Evolutionary conservation across 2,797 vertebrate species (phyloP).

Genomic region (Antennarius maculatus): DNA sequence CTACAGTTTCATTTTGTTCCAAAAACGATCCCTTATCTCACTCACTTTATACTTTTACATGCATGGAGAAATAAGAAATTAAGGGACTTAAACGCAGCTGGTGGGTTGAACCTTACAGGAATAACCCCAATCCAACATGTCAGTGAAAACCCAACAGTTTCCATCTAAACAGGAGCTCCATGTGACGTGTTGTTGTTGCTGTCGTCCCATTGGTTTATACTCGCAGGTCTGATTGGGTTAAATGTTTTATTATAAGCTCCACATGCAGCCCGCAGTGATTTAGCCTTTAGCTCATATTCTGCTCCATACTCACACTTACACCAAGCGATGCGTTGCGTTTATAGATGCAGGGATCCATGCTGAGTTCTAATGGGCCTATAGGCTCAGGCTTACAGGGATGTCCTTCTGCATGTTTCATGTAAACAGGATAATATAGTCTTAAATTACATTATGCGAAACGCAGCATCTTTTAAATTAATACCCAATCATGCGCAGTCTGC

Average conservation of each 20-base stretch:
- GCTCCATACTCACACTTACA: conserved; percentile 33
- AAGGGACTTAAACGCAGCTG: neutral
- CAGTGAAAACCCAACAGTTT: neutral
- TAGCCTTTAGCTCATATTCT: conserved; percentile 46
- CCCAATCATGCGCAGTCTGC: conserved; percentile 1
- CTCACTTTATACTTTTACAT: neutral
- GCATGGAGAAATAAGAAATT: neutral
- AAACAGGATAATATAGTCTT: neutral
- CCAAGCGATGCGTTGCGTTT: conserved; percentile 28
- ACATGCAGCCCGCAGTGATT: conserved; percentile 60
- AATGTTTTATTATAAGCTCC: conserved; percentile 61
- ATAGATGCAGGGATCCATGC: conserved; percentile 10
- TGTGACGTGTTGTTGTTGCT: neutral
- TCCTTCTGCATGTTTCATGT: neutral
- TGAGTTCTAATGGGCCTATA: conserved; percentile 24
- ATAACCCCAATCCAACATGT: neutral
- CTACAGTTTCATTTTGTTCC: no score
- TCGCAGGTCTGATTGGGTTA: conserved; percentile 40
- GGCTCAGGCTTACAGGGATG: neutral
- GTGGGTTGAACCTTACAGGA: neutral
- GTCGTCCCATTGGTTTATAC: neutral
- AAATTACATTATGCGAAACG: neutral
- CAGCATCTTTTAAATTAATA: neutral
- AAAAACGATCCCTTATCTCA: no score
- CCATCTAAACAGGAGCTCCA: neutral